Conservation (phyloP, 2,888 invertebrate genomes). For the Eristalis tenax region DNA sequence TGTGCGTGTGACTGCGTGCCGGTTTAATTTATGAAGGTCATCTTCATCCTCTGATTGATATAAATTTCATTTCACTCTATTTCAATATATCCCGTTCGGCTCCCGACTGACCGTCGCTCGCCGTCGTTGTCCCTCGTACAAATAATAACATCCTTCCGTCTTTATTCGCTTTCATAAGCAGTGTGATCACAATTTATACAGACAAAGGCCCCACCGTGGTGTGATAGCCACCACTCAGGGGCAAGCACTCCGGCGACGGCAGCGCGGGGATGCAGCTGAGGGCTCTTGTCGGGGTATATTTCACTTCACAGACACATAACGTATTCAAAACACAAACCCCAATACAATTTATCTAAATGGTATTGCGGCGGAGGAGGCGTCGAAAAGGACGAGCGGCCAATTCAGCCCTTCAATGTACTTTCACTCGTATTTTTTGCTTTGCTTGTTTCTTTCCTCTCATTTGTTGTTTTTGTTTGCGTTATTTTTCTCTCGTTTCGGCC, state of each 20-base stretch:
- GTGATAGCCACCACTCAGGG: not conserved
- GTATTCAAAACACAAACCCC: constrained; percentile 70
- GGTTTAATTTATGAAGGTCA: constrained; percentile 69
- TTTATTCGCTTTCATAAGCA: constrained; percentile 71
- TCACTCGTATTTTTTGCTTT: constrained; percentile 32
- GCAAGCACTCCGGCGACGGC: not conserved
- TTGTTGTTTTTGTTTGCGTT: constrained; percentile 9
- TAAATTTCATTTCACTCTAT: constrained; percentile 66
- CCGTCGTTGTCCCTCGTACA: constrained; percentile 1
- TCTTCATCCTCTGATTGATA: constrained; percentile 61
- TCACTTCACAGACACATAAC: constrained; percentile 59
- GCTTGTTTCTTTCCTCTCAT: not conserved
- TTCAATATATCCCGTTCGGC: constrained; percentile 34
- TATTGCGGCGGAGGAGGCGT: constrained; percentile 69
- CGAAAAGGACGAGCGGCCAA: constrained; percentile 67
- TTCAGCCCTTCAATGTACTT: constrained; percentile 61
- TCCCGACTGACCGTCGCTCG: not conserved
- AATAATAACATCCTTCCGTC: constrained; percentile 67
- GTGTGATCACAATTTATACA: constrained; percentile 65
- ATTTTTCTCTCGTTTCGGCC: constrained; percentile 1
- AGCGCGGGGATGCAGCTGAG: not conserved
- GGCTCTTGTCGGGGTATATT: constrained; percentile 15
- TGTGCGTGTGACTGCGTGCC: constrained; percentile 1
- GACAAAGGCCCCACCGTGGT: constrained; percentile 17
- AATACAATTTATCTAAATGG: constrained; percentile 72